A percentile compares a stretch with the other conserved stretches of the same genome.
Conservation (phyloP, 2,113 vertebrate species). For the Theropithecus gelada region DNA sequence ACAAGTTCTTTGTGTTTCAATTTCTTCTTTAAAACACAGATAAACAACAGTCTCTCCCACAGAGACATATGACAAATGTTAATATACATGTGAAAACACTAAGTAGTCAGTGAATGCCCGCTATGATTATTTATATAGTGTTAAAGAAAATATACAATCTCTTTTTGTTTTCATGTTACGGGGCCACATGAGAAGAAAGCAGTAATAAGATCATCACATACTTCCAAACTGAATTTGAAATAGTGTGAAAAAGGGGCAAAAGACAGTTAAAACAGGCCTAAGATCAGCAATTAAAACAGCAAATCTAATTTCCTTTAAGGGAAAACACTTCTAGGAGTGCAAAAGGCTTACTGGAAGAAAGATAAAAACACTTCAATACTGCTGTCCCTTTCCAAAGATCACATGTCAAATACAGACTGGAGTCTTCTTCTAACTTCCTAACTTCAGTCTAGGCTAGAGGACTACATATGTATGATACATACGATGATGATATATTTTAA, state of each 20-base stretch:
- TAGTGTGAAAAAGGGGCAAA: background rate
- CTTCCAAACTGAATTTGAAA: constrained; percentile 24
- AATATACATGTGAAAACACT: constrained; percentile 47
- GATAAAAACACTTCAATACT: background rate
- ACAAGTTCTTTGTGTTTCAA: background rate
- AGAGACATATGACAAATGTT: background rate
- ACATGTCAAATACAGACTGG: background rate
- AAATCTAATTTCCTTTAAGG: background rate
- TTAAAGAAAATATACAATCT: background rate
- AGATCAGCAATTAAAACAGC: constrained; percentile 20
- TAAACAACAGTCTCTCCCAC: background rate
- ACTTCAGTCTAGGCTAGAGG: background rate
- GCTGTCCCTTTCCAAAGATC: background rate
- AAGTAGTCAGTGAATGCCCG: background rate
- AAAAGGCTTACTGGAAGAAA: background rate
- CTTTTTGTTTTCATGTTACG: background rate
- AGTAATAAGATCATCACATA: background rate
- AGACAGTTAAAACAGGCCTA: background rate
- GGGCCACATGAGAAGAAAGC: background rate
- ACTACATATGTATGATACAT: background rate
- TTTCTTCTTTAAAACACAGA: constrained; percentile 24
- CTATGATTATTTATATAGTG: background rate
- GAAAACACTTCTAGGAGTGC: too few species aligned
- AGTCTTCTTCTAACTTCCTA: constrained; percentile 2
- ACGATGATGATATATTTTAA: background rate